Evolutionary conservation across 2,797 vertebrate species (phyloP).

Genomic region (Podarcis lilfordi): DNA sequence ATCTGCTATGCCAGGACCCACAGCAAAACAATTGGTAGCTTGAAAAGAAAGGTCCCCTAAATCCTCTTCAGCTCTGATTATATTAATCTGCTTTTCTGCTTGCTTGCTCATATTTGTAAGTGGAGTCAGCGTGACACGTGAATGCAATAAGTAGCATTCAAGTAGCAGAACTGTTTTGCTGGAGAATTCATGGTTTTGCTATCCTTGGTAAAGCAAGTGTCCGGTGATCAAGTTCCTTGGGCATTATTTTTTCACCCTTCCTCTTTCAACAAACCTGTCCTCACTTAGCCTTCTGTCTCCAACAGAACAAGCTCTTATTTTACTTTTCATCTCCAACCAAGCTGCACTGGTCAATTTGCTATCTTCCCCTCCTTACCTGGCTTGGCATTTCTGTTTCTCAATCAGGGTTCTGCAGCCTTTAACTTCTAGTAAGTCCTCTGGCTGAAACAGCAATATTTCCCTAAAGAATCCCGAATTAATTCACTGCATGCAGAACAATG

Average conservation of each 20-base stretch:
- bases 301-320: neutral
- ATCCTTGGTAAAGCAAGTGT: neutral
- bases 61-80: constrained; percentile 46
- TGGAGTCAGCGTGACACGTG: constrained; percentile 44
- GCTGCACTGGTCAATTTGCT: too few relatives aligned
- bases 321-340: neutral
- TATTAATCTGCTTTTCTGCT: constrained; percentile 42
- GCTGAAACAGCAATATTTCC: constrained; percentile 1
- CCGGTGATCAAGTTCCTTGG: neutral
- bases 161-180: too few relatives aligned
- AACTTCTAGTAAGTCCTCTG: neutral
- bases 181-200: neutral
- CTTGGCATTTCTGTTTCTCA: neutral
- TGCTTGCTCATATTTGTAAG: constrained; percentile 39
- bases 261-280: neutral
- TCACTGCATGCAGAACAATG: neutral
- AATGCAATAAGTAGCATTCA: constrained; percentile 44
- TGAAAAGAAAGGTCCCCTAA: constrained; percentile 41
- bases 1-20: neutral
- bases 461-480: neutral
- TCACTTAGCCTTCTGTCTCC: neutral
- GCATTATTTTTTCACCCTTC: neutral
- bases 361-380: neutral
- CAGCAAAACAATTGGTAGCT: constrained; percentile 15
- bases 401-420: neutral